phyloP scores from a whole-genome alignment of 2,888 invertebrate species.

The Apamea sordens region DNA sequence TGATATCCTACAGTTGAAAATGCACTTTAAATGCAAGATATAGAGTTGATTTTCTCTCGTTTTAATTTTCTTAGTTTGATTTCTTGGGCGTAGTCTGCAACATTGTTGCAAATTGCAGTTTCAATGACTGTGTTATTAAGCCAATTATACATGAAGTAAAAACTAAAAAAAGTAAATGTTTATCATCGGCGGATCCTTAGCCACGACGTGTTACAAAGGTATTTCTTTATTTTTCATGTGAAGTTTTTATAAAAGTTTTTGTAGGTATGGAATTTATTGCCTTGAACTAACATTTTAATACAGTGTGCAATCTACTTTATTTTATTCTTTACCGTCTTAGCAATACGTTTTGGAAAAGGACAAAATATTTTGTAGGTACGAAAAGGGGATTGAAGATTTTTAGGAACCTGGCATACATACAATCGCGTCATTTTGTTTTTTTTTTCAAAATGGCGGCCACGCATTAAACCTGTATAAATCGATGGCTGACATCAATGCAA shows the following conservation, averaged over 20 bases:
- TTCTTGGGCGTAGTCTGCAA: conserved; percentile 59
- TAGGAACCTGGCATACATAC: background rate
- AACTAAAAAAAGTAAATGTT: conserved; percentile 61
- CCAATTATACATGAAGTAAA: conserved; percentile 64
- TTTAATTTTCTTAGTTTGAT: conserved; percentile 15
- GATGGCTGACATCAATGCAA: background rate
- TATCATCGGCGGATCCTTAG: conserved; percentile 33
- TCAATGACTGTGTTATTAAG: conserved; percentile 59
- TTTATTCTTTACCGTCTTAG: background rate
- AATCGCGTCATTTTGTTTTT: background rate
- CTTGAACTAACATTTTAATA: background rate
- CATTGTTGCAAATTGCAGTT: conserved; percentile 71
- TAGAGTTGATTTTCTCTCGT: conserved; percentile 24
- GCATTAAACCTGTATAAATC: background rate
- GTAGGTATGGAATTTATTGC: background rate
- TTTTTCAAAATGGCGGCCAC: background rate
- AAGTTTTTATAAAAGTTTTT: conserved; percentile 4
- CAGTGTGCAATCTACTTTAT: background rate
- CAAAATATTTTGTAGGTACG: background rate
- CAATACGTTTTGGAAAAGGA: too few relatives aligned
- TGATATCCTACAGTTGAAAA: background rate
- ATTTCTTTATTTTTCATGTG: conserved; percentile 26
- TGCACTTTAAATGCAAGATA: accelerated
- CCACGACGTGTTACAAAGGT: conserved; percentile 8
- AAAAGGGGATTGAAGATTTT: background rate